Evolutionary conservation across 2,797 vertebrate genomes (phyloP).

Genomic region (Xiphophorus birchmanni): DNA sequence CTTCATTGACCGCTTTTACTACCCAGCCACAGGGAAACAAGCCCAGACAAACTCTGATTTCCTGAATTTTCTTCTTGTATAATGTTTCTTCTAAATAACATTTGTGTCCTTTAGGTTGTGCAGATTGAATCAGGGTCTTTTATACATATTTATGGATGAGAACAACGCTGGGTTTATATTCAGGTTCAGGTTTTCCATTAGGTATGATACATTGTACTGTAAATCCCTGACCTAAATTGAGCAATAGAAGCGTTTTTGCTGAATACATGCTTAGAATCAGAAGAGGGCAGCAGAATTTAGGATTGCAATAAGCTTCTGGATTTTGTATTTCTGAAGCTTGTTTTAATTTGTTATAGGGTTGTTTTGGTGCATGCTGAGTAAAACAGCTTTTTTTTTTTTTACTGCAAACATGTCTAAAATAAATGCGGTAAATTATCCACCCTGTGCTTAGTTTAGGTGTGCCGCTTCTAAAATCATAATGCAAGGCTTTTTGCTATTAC

Average conservation of each 20-base stretch:
- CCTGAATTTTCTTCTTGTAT: constrained; percentile 40
- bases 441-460: neutral
- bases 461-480: neutral
- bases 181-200: constrained; percentile 28
- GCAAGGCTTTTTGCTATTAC: constrained; percentile 32
- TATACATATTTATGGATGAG: constrained; percentile 14
- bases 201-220: constrained; percentile 25
- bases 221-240: constrained; percentile 39
- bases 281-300: constrained; percentile 12
- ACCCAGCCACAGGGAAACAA: constrained; percentile 56
- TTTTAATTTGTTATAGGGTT: neutral
- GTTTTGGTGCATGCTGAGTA: neutral
- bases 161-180: constrained; percentile 2
- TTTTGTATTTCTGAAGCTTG: constrained; percentile 1
- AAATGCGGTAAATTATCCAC: neutral
- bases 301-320: constrained; percentile 6
- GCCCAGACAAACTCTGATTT: constrained; percentile 42
- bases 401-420: neutral
- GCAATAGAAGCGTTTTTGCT: constrained; percentile 26
- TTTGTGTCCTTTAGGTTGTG: constrained; percentile 20
- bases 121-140: constrained; percentile 15
- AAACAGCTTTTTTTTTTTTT: neutral
- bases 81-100: constrained; percentile 5
- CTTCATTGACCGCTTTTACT: constrained; percentile 65
- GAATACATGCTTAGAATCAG: constrained; percentile 26